Evolutionary conservation across 2,888 invertebrate species (phyloP).

Genomic region (Adelognathus sp.): DNA sequence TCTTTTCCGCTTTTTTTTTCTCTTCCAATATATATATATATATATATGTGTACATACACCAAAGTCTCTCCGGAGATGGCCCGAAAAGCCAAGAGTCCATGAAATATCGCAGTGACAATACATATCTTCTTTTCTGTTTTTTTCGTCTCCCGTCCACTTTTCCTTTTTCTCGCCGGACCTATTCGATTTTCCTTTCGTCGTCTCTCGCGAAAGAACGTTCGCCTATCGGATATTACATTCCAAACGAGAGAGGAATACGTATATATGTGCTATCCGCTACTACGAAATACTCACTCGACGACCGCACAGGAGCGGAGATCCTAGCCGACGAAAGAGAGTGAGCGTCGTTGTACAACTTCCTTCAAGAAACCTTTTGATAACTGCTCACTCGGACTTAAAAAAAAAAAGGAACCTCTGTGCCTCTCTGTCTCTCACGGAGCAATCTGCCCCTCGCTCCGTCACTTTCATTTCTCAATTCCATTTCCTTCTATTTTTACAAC

Average conservation of each 20-base stretch:
- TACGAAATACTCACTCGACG: conserved; percentile 37
- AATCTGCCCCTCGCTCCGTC: conserved; percentile 36
- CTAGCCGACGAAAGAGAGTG: neutral
- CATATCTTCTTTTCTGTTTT: neutral
- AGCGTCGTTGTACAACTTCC: conserved; percentile 18
- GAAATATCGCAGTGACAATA: conserved; percentile 26
- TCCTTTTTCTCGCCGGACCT: neutral
- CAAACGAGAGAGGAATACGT: conserved; percentile 20
- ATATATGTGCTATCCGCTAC: conserved; percentile 14
- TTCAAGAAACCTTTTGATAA: conserved; percentile 39
- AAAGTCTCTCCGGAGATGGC: neutral
- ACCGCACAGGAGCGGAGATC: conserved; percentile 27
- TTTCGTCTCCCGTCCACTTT: neutral
- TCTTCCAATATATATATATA: neutral
- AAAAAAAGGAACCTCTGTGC: conserved; percentile 30
- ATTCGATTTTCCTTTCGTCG: conserved; percentile 5
- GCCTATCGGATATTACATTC: conserved; percentile 57
- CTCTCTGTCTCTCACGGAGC: conserved; percentile 41
- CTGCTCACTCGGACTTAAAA: conserved; percentile 39
- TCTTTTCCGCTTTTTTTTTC: conserved; percentile 14
- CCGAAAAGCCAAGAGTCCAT: conserved; percentile 7
- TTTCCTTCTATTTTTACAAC: conserved; percentile 50
- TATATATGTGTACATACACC: neutral
- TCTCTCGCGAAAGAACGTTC: conserved; percentile 46
- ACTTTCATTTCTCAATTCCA: conserved; percentile 53